A percentile compares a stretch with the other conserved stretches of the same genome.
These are phyloP conservation scores for Caenorhabditis drosophilae DNA, from an alignment of 2,888 invertebrate genomes.

Conservation along the genomic window DNA sequence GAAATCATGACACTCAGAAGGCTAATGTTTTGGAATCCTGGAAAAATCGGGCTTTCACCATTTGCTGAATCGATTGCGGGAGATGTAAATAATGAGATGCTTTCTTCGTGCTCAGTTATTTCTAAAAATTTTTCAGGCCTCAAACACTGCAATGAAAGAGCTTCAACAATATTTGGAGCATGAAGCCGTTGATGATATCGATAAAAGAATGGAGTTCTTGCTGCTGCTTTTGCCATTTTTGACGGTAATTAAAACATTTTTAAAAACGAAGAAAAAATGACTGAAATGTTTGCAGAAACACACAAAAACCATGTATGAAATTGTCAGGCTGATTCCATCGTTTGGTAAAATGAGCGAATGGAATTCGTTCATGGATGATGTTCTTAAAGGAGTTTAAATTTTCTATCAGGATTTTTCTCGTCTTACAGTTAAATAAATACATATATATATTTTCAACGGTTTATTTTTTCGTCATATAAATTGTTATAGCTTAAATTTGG, in stretches of 20 bases:
- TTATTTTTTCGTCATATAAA: too few species aligned
- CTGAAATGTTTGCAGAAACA: constrained; percentile 50
- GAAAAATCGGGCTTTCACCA: constrained; percentile 47
- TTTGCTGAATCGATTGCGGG: constrained; percentile 33
- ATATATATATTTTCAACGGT: too few species aligned
- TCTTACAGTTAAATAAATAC: too few species aligned
- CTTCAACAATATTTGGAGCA: constrained; percentile 54
- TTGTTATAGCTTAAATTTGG: too few species aligned
- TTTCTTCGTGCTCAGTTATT: background rate
- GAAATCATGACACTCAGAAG: constrained; percentile 60
- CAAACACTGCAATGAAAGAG: constrained; percentile 54
- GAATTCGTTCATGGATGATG: constrained; percentile 62
- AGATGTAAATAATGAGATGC: constrained; percentile 20
- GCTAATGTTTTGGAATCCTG: constrained; percentile 64
- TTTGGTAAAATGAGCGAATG: constrained; percentile 64
- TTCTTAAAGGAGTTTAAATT: constrained; percentile 43
- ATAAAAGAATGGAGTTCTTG: constrained; percentile 50
- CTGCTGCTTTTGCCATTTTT: constrained; percentile 53
- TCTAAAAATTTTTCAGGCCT: constrained; percentile 38
- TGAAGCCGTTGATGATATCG: constrained; percentile 50
- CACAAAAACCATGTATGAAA: constrained; percentile 51
- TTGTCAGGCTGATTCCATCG: constrained; percentile 54
- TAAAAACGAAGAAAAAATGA: too few species aligned
- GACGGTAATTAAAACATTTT: constrained; percentile 35
- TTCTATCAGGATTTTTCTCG: background rate